Percentiles rank a stretch among this genome's conserved stretches.
Evolutionary conservation across 2,113 vertebrate genomes (phyloP).

Genomic region (Anolis carolinensis): DNA sequence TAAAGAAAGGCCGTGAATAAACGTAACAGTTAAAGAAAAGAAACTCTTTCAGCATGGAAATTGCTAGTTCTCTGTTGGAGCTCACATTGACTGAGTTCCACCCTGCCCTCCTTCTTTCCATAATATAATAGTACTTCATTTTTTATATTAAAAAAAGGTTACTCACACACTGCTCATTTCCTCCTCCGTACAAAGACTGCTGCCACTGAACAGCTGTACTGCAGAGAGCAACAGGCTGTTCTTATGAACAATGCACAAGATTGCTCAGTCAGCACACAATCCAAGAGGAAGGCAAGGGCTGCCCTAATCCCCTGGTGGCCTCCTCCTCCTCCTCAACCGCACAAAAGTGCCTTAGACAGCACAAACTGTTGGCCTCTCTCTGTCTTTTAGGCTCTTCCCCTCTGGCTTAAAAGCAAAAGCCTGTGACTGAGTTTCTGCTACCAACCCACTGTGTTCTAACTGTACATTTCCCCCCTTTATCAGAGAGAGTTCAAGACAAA

Average conservation of each 20-base stretch:
- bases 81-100: neutral
- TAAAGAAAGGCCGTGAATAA: too few species aligned
- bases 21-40: too few species aligned
- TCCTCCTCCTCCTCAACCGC: neutral
- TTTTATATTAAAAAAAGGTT: conserved; percentile 33
- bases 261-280: neutral
- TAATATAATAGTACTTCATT: conserved; percentile 7
- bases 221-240: neutral
- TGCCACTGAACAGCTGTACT: neutral
- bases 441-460: conserved; percentile 25
- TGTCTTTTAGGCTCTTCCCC: conserved; percentile 10
- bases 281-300: conserved; percentile 33
- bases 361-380: neutral
- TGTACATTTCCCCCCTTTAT: neutral
- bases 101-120: neutral
- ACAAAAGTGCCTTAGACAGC: conserved; percentile 14
- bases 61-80: neutral
- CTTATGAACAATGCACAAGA: conserved; percentile 38
- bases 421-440: conserved; percentile 41
- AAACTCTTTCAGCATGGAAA: neutral
- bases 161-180: conserved; percentile 11
- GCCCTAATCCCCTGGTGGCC: conserved; percentile 1
- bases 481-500: too few species aligned
- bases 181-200: conserved; percentile 40
- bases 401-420: neutral